Conservation (phyloP, 2,888 invertebrate genomes). For the Drosophila tanythrix region DNA sequence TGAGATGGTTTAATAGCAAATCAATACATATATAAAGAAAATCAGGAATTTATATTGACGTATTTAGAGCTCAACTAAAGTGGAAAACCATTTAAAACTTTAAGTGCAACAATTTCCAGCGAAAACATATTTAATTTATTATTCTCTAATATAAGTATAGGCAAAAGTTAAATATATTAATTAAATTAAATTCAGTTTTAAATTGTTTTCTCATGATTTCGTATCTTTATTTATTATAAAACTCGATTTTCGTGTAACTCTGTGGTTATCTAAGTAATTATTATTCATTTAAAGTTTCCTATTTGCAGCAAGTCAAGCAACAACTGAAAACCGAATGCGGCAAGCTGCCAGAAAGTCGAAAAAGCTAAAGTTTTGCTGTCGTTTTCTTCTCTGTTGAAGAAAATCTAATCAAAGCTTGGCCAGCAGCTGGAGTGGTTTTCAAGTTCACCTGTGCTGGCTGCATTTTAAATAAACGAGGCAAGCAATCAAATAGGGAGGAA, state of each 20-base stretch:
- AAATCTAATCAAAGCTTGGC: conserved; percentile 75
- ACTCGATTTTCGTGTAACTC: neutral
- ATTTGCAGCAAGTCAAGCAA: conserved; percentile 20
- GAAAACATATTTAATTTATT: neutral
- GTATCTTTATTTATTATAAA: neutral
- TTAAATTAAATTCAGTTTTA: neutral
- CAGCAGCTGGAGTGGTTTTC: conserved; percentile 35
- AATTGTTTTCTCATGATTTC: neutral
- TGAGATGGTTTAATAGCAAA: neutral
- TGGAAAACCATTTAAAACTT: neutral
- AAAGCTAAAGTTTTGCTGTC: conserved; percentile 31
- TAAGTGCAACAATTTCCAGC: neutral
- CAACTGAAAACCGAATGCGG: conserved; percentile 38
- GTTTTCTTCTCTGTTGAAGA: conserved; percentile 28
- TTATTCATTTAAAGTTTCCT: conserved; percentile 43
- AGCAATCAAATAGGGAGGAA: conserved; percentile 34
- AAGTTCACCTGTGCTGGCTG: conserved; percentile 67
- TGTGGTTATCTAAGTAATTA: conserved; percentile 18
- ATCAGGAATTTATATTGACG: neutral
- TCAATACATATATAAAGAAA: neutral
- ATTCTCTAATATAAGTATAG: neutral
- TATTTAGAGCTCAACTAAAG: neutral
- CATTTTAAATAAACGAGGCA: conserved; percentile 68
- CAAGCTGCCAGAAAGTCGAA: conserved; percentile 7
- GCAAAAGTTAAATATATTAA: neutral